These are phyloP conservation scores for Phalacrocorax brasilianus DNA, from an alignment of 2,113 vertebrate genomes.

Conservation along the genomic window DNA sequence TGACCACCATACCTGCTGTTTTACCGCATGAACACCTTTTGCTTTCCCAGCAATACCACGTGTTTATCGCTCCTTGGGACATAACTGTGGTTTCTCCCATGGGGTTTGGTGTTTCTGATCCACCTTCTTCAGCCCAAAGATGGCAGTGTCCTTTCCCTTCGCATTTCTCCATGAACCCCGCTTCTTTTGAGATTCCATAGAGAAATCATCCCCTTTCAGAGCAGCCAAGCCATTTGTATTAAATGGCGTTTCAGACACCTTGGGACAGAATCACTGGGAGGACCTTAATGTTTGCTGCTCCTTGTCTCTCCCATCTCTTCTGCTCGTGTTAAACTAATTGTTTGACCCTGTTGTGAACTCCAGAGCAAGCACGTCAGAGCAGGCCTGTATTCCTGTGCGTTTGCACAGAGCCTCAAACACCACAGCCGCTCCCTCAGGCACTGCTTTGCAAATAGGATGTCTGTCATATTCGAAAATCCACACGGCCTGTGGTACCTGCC, in stretches of 20 bases:
- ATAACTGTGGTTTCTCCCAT: background rate
- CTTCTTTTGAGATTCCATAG: background rate
- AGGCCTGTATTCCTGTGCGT: background rate
- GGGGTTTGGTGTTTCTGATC: background rate
- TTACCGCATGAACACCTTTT: background rate
- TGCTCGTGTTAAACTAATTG: background rate
- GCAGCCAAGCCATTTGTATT: background rate
- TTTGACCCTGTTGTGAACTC: background rate
- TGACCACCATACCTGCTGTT: background rate
- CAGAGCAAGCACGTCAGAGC: background rate
- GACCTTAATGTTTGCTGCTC: background rate
- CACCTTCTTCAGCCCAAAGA: background rate
- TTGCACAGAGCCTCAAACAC: background rate
- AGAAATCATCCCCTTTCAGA: background rate
- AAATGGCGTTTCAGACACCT: background rate
- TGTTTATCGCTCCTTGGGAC: background rate
- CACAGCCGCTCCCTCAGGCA: background rate
- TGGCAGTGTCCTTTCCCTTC: background rate
- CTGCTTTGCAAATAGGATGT: background rate
- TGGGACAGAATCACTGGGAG: background rate
- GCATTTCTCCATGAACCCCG: background rate
- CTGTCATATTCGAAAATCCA: accelerated
- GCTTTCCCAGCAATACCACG: background rate
- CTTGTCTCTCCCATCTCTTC: background rate
- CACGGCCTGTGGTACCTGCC: background rate